Evolutionary conservation across 2,888 invertebrate species (phyloP).

Genomic region (Amblyjoppa proteus): DNA sequence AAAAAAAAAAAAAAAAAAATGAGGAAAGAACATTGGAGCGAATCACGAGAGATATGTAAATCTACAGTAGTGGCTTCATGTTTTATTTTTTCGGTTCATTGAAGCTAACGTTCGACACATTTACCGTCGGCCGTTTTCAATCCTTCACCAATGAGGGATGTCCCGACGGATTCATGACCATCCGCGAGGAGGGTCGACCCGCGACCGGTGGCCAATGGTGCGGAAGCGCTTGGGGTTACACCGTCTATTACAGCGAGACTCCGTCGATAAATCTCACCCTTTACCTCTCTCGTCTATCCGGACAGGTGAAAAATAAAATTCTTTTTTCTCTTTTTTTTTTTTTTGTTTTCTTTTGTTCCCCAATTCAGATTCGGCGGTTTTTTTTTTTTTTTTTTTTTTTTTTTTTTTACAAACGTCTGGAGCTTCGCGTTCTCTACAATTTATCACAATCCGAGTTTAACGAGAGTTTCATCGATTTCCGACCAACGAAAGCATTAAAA

Average conservation of each 20-base stretch:
- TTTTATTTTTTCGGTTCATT: constrained; percentile 41
- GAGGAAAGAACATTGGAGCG: background rate
- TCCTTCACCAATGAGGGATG: constrained; percentile 92
- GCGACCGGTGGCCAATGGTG: constrained; percentile 93
- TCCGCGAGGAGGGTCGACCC: constrained; percentile 90
- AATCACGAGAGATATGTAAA: background rate
- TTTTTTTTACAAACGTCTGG: background rate
- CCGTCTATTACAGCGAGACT: constrained; percentile 94
- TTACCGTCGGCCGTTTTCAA: constrained; percentile 92
- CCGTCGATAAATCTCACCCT: constrained; percentile 92
- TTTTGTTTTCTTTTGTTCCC: background rate
- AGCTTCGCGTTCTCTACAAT: background rate
- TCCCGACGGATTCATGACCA: constrained; percentile 93
- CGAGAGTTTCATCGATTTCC: background rate
- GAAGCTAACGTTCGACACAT: constrained; percentile 94
- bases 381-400: background rate
- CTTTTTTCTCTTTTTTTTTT: background rate
- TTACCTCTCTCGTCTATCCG: constrained; percentile 89
- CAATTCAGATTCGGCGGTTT: background rate
- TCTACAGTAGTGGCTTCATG: background rate
- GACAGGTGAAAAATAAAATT: constrained; percentile 87
- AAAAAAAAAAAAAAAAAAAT: background rate
- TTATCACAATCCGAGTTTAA: background rate
- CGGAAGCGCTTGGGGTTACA: constrained; percentile 93
- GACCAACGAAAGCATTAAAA: too few relatives aligned